phyloP scores from a whole-genome alignment of 2,797 vertebrate genomes.

The Arrhamphus sclerolepis region DNA sequence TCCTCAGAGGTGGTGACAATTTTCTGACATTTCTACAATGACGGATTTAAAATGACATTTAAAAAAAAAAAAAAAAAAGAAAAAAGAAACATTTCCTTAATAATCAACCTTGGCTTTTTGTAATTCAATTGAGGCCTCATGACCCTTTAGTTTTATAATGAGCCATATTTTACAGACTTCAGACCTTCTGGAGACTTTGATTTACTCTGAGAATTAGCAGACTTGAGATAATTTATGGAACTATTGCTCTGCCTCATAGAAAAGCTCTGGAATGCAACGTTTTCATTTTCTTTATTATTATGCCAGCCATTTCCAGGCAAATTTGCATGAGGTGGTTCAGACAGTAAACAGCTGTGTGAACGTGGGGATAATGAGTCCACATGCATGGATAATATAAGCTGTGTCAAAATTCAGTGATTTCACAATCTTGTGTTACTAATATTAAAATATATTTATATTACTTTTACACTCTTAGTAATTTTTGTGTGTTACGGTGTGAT shows the following conservation, averaged over 20 bases:
- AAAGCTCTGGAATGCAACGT: constrained; percentile 45
- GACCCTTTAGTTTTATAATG: constrained; percentile 59
- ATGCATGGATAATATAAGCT: constrained; percentile 38
- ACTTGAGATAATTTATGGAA: constrained; percentile 73
- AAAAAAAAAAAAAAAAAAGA: no score
- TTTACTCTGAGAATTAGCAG: constrained; percentile 73
- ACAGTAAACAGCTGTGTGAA: constrained; percentile 67
- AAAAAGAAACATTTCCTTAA: constrained; percentile 38
- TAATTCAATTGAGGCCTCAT: constrained; percentile 45
- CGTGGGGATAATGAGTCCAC: constrained; percentile 52
- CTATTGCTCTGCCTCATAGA: constrained; percentile 58
- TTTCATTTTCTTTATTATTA: constrained; percentile 70
- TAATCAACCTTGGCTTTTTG: constrained; percentile 50
- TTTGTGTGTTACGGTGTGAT: neutral
- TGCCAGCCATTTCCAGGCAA: constrained; percentile 69
- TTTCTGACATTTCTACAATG: constrained; percentile 58
- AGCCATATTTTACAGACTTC: constrained; percentile 62
- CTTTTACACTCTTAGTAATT: constrained; percentile 43
- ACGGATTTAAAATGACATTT: constrained; percentile 44
- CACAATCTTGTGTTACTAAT: constrained; percentile 50
- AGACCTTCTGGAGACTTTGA: constrained; percentile 61
- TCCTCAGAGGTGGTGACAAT: constrained; percentile 47
- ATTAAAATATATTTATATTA: constrained; percentile 35
- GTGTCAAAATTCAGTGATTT: constrained; percentile 57
- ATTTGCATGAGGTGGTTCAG: constrained; percentile 58